Evolutionary conservation across 2,888 invertebrate species (phyloP).

Genomic region (Hymenopus coronatus): DNA sequence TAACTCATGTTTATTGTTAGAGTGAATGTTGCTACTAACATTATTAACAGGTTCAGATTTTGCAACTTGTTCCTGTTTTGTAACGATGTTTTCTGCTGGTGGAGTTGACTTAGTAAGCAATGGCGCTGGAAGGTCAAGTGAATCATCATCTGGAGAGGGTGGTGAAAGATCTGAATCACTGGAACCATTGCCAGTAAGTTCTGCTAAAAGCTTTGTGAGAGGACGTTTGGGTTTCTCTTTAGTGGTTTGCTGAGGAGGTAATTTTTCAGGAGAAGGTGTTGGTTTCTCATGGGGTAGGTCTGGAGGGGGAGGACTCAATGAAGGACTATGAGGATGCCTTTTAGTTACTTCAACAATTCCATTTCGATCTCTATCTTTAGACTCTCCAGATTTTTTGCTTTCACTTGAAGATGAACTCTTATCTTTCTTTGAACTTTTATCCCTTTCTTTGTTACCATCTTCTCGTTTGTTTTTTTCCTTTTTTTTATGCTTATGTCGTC

Average conservation of each 20-base stretch:
- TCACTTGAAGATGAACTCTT: conserved; percentile 30
- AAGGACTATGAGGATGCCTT: conserved; percentile 13
- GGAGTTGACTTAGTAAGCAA: conserved; percentile 4
- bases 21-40: not conserved
- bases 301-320: conserved; percentile 6
- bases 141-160: conserved; percentile 35
- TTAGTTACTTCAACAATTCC: conserved; percentile 28
- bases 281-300: conserved; percentile 15
- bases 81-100: not conserved
- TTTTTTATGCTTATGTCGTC: conserved; percentile 43
- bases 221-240: conserved; percentile 34
- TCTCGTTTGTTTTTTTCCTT: conserved; percentile 42
- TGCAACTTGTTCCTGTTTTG: not conserved
- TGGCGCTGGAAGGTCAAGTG: conserved; percentile 22
- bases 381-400: conserved; percentile 32
- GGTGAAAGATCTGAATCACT: conserved; percentile 32
- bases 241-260: conserved; percentile 8
- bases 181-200: conserved; percentile 30
- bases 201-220: conserved; percentile 32
- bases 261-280: conserved; percentile 17
- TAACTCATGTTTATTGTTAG: conserved; percentile 1
- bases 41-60: conserved; percentile 19
- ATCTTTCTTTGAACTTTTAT: conserved; percentile 38
- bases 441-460: conserved; percentile 46
- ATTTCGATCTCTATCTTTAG: conserved; percentile 32